phyloP scores from a whole-genome alignment of 2,888 invertebrate genomes.

The Heliconius sara region DNA sequence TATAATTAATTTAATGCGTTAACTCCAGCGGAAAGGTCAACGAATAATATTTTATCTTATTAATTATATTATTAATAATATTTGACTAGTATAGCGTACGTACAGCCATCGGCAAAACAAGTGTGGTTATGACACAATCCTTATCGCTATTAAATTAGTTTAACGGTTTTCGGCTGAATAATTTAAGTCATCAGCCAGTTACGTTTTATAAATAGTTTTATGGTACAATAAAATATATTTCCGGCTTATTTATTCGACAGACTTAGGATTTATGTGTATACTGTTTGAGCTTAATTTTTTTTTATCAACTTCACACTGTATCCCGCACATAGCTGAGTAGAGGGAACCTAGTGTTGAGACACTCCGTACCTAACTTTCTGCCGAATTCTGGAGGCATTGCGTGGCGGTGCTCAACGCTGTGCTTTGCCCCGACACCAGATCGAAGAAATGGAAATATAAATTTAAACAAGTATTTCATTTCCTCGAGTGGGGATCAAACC shows the following conservation, averaged over 20 bases:
- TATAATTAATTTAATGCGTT: conserved; percentile 31
- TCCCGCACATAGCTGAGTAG: no score
- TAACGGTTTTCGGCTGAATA: conserved; percentile 6
- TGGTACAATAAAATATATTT: conserved; percentile 3
- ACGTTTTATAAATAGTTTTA: conserved; percentile 15
- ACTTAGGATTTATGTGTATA: not conserved
- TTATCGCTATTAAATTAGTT: conserved; percentile 26
- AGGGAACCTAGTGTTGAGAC: no score
- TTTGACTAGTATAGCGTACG: not conserved
- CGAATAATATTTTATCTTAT: conserved; percentile 33
- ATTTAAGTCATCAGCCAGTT: not conserved
- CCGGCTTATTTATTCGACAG: not conserved
- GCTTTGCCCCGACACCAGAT: no score
- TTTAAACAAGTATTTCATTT: no score
- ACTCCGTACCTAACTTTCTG: no score
- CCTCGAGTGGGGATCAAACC: no score
- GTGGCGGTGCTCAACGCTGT: no score
- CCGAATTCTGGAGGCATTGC: no score
- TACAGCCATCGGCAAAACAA: conserved; percentile 24
- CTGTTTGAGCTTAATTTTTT: not conserved
- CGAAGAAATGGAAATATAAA: no score
- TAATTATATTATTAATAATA: conserved; percentile 22
- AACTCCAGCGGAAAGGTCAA: conserved; percentile 30
- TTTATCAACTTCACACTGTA: not conserved
- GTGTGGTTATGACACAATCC: conserved; percentile 24